Evolutionary conservation across 2,888 invertebrate genomes (phyloP), one percentile per base, ranked within the genome.

Genomic region (Phaedon cochleariae): DNA sequence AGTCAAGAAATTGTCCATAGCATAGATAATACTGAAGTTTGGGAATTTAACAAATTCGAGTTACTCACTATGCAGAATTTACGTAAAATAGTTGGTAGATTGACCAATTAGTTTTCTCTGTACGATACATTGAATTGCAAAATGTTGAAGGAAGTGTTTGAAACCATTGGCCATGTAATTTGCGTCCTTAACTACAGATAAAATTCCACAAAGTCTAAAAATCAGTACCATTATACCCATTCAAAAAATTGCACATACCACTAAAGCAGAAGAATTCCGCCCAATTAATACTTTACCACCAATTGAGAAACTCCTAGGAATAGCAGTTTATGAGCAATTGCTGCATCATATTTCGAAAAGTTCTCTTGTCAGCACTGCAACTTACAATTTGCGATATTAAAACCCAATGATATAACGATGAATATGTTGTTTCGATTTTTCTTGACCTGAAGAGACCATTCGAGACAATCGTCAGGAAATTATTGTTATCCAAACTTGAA

Each of bases 101-200:
- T 57, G 29, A 22, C 41, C 41, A 57, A 57, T n/a, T n/a, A n/a
- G n/a, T n/a, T n/a, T n/a, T n/a, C n/a, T n/a, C n/a, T n/a, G n/a
- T n/a, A n/a, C n/a, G 51, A 51, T 26, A 51, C 22, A 6, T 22
- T 51, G 29, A 57, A 58, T 17, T 58, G 58, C 9, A 58, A 46
- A 58, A 58, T 58, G 31, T 5, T 59, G 34, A 49, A 49, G 21
- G 59, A 59, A 59, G 49, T 49, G 15, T 59, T 49, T 59, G 49
- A 59, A 59, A 59, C 49, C 31, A 59, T 59, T 59, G 31, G 58
- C 26, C 26, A 46, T 59, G 31, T 48, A 29, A 29, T 59, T n/a
- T 29, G 26, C 48, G 46, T 48, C 58, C 46, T 26, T 59, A 20
- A 49, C n/a, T 59, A 59, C 48, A 58, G 58, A 48, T 46, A 48